These are phyloP conservation scores for Oncorhynchus kisutch DNA, from an alignment of 2,113 vertebrate species.

Conservation along the genomic window DNA sequence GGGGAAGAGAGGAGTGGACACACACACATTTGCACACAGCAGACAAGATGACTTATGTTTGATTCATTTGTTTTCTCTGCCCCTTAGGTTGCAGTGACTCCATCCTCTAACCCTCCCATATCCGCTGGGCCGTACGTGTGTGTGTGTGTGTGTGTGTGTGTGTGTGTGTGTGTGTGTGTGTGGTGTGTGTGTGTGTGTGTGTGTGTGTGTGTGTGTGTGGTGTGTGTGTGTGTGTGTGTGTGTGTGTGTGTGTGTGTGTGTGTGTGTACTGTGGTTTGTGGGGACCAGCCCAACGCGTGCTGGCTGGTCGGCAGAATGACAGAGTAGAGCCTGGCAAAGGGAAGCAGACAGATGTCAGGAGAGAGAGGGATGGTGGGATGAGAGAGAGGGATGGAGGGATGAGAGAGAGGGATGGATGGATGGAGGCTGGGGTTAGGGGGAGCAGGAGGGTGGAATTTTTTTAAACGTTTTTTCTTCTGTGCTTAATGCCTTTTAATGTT, in stretches of 20 bases:
- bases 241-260: too few relatives aligned
- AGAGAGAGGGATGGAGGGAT: conserved; percentile 26
- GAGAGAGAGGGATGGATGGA: conserved; percentile 3
- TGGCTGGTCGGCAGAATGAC: conserved; percentile 55
- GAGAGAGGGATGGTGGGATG: conserved; percentile 30
- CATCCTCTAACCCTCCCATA: conserved; percentile 50
- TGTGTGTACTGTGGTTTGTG: conserved; percentile 49
- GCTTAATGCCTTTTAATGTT: neutral
- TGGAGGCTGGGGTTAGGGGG: conserved; percentile 44
- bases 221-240: conserved; percentile 45
- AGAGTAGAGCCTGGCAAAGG: conserved; percentile 55
- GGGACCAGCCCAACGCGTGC: conserved; percentile 60
- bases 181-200: conserved; percentile 4
- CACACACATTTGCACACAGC: conserved; percentile 16
- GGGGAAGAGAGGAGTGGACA: neutral
- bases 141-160: conserved; percentile 4
- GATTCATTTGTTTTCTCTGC: conserved; percentile 76
- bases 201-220: conserved; percentile 22
- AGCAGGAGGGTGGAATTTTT: neutral
- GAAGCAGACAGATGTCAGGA: conserved; percentile 46
- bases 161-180: conserved; percentile 4
- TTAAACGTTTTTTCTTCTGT: neutral
- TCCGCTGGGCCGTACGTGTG: conserved; percentile 42
- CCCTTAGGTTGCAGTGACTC: conserved; percentile 51
- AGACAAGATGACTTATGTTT: conserved; percentile 65